These are phyloP conservation scores for Myotis brandtii DNA, from an alignment of 2,113 vertebrate genomes.

Conservation along the genomic window DNA sequence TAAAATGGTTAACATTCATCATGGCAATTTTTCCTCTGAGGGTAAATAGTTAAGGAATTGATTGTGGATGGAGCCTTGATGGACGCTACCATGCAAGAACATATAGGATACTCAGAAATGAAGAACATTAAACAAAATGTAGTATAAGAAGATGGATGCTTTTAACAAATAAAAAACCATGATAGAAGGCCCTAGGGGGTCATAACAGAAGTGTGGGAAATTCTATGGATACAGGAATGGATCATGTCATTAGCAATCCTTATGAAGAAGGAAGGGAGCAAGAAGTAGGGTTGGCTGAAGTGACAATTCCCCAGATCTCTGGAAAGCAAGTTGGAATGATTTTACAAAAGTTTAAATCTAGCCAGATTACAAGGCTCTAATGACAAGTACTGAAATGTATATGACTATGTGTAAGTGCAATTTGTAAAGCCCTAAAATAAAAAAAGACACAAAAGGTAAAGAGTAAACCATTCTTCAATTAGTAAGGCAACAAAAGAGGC, in stretches of 20 bases:
- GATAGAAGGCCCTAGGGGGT: neutral
- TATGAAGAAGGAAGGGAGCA: neutral
- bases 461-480: constrained; percentile 13
- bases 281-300: neutral
- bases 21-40: neutral
- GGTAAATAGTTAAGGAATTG: constrained; percentile 44
- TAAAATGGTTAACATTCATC: constrained; percentile 37
- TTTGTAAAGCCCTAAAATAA: constrained; percentile 38
- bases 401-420: neutral
- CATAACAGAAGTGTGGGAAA: neutral
- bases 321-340: neutral
- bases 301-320: neutral
- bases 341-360: constrained; percentile 22
- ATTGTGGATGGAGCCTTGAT: neutral
- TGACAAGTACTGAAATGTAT: neutral
- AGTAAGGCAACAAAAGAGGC: constrained; percentile 12
- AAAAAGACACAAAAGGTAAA: constrained; percentile 29
- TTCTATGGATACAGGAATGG: neutral
- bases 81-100: neutral
- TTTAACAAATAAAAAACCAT: neutral
- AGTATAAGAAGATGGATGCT: neutral
- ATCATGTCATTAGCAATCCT: neutral
- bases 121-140: constrained; percentile 25
- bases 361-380: neutral
- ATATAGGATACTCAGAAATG: constrained; percentile 17